Evolutionary conservation across 1,140 invertebrate genomes (phyloP).

Genomic region (Hydropsyche tenuis): DNA sequence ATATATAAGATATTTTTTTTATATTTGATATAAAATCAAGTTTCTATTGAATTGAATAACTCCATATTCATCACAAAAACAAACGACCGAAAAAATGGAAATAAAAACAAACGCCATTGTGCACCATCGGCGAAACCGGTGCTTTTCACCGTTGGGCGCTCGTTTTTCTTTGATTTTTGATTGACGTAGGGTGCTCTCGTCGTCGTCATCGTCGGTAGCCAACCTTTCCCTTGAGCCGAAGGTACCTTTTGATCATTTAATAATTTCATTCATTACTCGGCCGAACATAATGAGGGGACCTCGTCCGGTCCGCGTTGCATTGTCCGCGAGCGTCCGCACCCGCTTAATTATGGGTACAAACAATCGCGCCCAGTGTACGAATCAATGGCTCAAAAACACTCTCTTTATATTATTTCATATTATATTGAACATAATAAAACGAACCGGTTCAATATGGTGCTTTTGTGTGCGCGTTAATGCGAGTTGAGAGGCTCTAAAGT

Average conservation of each 20-base stretch:
- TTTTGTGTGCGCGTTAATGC: neutral
- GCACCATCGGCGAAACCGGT: too few species aligned
- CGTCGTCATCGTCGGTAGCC: slow-evolving; percentile 36
- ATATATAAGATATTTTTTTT: too few species aligned
- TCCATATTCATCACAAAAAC: too few species aligned
- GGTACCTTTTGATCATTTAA: slow-evolving; percentile 44
- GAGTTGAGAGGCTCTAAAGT: too few species aligned
- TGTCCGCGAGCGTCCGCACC: slow-evolving; percentile 37
- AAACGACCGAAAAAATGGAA: too few species aligned
- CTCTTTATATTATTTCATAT: neutral
- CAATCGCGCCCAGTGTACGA: slow-evolving; percentile 31
- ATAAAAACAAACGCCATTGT: too few species aligned
- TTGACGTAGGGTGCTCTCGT: slow-evolving; percentile 48
- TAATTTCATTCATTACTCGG: slow-evolving; percentile 47
- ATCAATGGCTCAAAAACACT: slow-evolving; percentile 34
- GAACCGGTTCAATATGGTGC: slow-evolving; percentile 38
- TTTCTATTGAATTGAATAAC: too few species aligned
- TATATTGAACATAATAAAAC: slow-evolving; percentile 5
- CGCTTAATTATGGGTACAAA: slow-evolving; percentile 48
- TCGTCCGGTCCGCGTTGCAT: slow-evolving; percentile 42
- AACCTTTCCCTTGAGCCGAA: slow-evolving; percentile 45
- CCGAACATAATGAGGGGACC: slow-evolving; percentile 40
- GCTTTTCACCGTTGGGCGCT: slow-evolving; percentile 6
- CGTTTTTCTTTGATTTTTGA: slow-evolving; percentile 37
- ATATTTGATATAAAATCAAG: too few species aligned